Conservation (phyloP, 2,888 invertebrate species). For the Latrodectus hesperus region DNA sequence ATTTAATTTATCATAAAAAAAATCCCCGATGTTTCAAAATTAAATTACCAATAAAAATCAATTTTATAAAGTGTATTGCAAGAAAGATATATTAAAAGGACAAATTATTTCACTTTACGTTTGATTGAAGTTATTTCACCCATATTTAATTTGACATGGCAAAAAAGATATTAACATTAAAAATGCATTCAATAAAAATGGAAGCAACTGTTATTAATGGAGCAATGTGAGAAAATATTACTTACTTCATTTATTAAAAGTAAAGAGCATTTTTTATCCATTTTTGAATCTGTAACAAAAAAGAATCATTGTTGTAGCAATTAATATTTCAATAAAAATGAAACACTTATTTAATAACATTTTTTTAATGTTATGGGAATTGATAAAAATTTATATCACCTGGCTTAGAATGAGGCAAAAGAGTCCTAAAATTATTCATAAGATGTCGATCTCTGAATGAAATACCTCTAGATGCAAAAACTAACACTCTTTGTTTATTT, state of each 20-base stretch:
- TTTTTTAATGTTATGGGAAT: not conserved
- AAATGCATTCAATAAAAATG: too few relatives aligned
- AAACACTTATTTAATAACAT: too few relatives aligned
- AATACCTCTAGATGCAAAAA: constrained; percentile 96
- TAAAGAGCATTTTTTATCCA: constrained; percentile 92
- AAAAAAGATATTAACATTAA: too few relatives aligned
- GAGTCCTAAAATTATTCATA: constrained; percentile 92
- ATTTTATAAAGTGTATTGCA: too few relatives aligned
- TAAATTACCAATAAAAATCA: too few relatives aligned
- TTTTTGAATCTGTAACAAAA: constrained; percentile 84
- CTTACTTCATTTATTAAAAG: constrained; percentile 88
- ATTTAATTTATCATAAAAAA: too few relatives aligned
- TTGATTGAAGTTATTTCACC: too few relatives aligned
- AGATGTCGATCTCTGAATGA: constrained; percentile 93
- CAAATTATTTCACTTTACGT: too few relatives aligned
- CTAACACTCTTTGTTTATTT: constrained; percentile 87
- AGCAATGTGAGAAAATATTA: not conserved
- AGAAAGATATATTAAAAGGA: too few relatives aligned
- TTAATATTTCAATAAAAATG: too few relatives aligned
- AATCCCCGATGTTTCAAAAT: too few relatives aligned
- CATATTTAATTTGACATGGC: too few relatives aligned
- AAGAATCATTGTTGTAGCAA: not conserved
- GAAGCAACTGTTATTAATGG: not conserved
- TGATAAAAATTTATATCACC: constrained; percentile 72
- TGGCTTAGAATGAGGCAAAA: constrained; percentile 95